Conservation (phyloP, 2,888 invertebrate genomes). For the Parascotia fuliginaria region DNA sequence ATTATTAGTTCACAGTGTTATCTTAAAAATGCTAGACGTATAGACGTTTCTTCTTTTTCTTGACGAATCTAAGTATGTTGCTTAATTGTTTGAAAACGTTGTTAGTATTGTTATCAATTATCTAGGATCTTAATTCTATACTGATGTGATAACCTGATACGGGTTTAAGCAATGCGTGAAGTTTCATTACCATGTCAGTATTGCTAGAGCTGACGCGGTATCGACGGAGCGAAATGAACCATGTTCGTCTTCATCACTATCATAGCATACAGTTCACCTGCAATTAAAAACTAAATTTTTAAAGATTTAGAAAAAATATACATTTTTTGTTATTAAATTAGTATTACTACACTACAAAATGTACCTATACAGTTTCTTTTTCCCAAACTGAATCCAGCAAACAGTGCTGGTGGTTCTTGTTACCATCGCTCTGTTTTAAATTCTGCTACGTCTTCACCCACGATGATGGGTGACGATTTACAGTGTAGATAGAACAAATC, state of each 20-base stretch:
- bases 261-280: neutral
- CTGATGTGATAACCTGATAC: neutral
- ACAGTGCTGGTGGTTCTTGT: conserved; percentile 18
- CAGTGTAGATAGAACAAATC: neutral
- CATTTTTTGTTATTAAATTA: too few relatives aligned
- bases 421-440: conserved; percentile 51
- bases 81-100: too few relatives aligned
- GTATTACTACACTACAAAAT: neutral
- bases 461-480: conserved; percentile 38
- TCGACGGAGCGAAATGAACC: neutral
- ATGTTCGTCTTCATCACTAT: neutral
- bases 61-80: too few relatives aligned
- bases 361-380: conserved; percentile 8
- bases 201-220: neutral
- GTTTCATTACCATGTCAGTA: neutral
- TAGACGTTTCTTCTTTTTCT: too few relatives aligned
- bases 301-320: too few relatives aligned
- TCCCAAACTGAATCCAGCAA: neutral
- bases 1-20: too few relatives aligned
- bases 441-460: conserved; percentile 41
- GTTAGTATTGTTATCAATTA: too few relatives aligned
- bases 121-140: neutral
- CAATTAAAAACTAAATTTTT: neutral
- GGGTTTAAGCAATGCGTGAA: neutral
- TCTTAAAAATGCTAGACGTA: too few relatives aligned